Evolutionary conservation across 2,888 invertebrate species (phyloP).

Genomic region (Vesta saturnalis): DNA sequence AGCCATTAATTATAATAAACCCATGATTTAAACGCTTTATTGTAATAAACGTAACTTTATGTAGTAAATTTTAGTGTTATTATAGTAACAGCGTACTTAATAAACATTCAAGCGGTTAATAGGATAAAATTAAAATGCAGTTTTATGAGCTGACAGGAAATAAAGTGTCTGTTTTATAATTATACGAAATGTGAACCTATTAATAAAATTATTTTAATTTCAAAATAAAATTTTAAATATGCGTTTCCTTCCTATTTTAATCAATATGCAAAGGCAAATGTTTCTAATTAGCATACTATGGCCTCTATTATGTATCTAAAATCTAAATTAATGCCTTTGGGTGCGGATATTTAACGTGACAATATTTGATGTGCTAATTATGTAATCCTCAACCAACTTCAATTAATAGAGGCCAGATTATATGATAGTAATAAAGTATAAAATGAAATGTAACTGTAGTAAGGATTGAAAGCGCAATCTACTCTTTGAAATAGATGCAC

Average conservation of each 20-base stretch:
- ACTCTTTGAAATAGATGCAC: too few species aligned
- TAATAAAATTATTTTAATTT: constrained; percentile 15
- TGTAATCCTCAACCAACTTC: not conserved
- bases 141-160: constrained; percentile 30
- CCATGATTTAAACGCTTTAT: not conserved
- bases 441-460: too few species aligned
- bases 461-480: too few species aligned
- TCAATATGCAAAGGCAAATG: constrained; percentile 1
- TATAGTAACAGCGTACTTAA: constrained; percentile 19
- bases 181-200: constrained; percentile 15
- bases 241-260: constrained; percentile 8
- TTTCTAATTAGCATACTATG: too few species aligned
- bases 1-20: not conserved
- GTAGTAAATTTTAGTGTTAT: constrained; percentile 25
- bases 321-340: not conserved
- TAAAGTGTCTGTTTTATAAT: constrained; percentile 24
- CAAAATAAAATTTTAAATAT: constrained; percentile 6
- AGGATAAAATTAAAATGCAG: constrained; percentile 25
- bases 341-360: not conserved
- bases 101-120: constrained; percentile 26
- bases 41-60: constrained; percentile 4
- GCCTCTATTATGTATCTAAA: not conserved
- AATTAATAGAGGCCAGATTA: too few species aligned
- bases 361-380: not conserved
- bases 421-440: too few species aligned